Evolutionary conservation across 2,113 vertebrate species (phyloP), one percentile per base, ranked within the genome.

Genomic region (Grantiella picta): DNA sequence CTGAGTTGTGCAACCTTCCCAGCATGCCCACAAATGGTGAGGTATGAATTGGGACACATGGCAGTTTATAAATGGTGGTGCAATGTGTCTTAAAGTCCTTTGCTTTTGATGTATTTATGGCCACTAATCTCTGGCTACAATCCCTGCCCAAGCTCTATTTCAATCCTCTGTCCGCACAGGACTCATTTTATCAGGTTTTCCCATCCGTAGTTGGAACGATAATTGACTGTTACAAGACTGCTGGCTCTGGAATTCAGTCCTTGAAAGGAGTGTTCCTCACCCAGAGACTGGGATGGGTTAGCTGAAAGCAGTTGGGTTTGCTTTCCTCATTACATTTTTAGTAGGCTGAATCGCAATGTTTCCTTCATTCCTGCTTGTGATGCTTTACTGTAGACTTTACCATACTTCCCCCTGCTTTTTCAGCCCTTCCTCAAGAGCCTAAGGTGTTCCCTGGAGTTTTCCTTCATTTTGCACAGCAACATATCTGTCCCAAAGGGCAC

Each of bases 111-210:
- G 25, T 94, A 94, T 96, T 96, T 96, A 94, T 65, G 91, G 72
- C 44, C 79, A 84, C 85, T 92, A 95, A 94, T 95, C 91, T 72
- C 92, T 95, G 94, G 90, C 91, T 94, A 72, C 69, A 93, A 4
- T 86, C 90, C 86, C 71, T 90, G 57, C 33, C 36, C 84, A 89
- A 95, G 60, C 69, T 96, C 90, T 96, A 77, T 95, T 96, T 96
- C 97, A 95, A 65, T 86, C 63, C 59, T 77, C 72, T 92, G 82
- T 76, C 91, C 90, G 36, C 88, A 85, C 57, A 91, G 87, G 47
- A 89, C 76, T 96, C 72, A 70, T 94, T 95, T 97, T 95, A 95
- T 96, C 92, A 91, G 89, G 78, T 93, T 97, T 97, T 95, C 76
- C 92, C 93, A 92, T 95, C 93, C 93, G 79, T 82, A 91, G 88